Evolutionary conservation across 1,140 invertebrate species (phyloP).

Genomic region (Drosophila novamexicana): DNA sequence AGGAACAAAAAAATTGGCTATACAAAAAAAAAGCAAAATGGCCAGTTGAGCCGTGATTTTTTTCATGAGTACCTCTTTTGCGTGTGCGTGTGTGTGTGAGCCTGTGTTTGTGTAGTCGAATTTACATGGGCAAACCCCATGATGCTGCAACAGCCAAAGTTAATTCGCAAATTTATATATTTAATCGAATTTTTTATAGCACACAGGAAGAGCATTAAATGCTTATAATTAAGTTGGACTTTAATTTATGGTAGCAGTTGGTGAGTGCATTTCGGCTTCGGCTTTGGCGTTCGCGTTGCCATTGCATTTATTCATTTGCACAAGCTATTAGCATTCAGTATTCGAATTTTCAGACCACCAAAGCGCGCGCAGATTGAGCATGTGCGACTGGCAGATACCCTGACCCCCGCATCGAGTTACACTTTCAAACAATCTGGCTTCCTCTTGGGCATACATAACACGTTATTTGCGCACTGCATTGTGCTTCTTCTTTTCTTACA

Average conservation of each 20-base stretch:
- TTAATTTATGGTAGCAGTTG: slow-evolving; percentile 5
- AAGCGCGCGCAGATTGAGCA: no score
- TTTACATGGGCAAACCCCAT: slow-evolving; percentile 42
- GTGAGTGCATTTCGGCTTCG: slow-evolving; percentile 9
- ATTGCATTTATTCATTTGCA: slow-evolving; percentile 7
- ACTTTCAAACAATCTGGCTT: no score
- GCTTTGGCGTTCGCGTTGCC: neutral
- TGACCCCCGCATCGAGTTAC: no score
- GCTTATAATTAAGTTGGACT: slow-evolving; percentile 30
- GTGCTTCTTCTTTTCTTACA: no score
- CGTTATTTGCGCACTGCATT: no score
- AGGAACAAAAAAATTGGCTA: neutral
- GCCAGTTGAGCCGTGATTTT: slow-evolving; percentile 55
- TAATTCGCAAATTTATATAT: slow-evolving; percentile 64
- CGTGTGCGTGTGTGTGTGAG: slow-evolving; percentile 1
- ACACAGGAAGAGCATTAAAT: slow-evolving; percentile 23
- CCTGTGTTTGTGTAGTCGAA: slow-evolving; percentile 47
- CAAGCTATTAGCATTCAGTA: neutral
- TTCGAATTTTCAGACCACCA: neutral
- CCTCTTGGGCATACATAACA: no score
- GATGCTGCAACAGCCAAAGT: slow-evolving; percentile 25
- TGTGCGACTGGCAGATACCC: no score
- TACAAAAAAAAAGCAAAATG: slow-evolving; percentile 28
- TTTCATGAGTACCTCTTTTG: slow-evolving; percentile 45
- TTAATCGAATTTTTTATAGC: slow-evolving; percentile 27